A percentile compares a stretch with the other conserved stretches of the same genome.
Conservation (phyloP, 2,797 vertebrate genomes). For the Alcedo atthis region DNA sequence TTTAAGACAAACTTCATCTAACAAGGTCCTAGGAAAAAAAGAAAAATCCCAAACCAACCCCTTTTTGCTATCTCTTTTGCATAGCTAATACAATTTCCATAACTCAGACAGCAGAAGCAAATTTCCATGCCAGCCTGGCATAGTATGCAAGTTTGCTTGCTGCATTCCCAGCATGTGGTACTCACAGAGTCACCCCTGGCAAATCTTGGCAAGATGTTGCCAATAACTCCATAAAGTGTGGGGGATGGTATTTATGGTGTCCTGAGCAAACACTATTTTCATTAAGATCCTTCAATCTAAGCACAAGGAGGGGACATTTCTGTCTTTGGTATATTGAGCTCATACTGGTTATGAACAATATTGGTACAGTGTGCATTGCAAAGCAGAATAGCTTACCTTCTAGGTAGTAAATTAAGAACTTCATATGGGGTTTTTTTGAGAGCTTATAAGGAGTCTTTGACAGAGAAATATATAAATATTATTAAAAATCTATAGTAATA, state of each 20-base stretch:
- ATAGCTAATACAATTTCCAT: not conserved
- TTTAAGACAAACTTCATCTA: not conserved
- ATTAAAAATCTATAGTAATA: not conserved
- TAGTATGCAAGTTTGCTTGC: not conserved
- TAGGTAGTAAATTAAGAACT: not conserved
- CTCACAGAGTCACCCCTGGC: not conserved
- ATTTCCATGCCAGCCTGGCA: not conserved
- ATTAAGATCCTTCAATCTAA: not conserved
- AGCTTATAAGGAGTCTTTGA: not conserved
- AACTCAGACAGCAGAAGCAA: not conserved
- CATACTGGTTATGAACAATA: not conserved
- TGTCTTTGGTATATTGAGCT: not conserved
- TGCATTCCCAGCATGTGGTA: not conserved
- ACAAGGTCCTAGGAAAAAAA: not conserved
- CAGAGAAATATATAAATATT: not conserved
- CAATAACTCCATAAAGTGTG: not conserved
- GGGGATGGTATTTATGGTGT: not conserved
- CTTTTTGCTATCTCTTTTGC: not conserved
- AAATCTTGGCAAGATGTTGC: not conserved
- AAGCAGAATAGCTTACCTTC: not conserved
- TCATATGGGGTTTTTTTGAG: not conserved
- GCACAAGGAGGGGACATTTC: not conserved
- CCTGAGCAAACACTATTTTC: not conserved
- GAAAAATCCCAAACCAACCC: not conserved
- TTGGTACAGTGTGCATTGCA: not conserved